A percentile compares a stretch with the other conserved stretches of the same genome.
Conservation (phyloP, 53 echinoderm and acorn worm genomes). For the Paracentrotus lividus region DNA sequence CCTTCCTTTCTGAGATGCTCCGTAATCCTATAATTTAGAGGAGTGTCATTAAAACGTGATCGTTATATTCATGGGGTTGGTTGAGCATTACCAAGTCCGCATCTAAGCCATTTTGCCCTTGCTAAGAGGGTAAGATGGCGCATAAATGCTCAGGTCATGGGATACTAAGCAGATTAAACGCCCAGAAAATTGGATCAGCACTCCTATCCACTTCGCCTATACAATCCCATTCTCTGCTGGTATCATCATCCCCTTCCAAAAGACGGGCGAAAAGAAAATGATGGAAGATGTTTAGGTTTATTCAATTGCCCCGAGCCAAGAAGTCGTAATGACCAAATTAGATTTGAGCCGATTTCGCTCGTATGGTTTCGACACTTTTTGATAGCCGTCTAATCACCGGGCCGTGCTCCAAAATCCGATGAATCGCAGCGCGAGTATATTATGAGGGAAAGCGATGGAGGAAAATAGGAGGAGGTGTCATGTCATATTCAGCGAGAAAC, state of each 20-base stretch:
- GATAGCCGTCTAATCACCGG: conserved; percentile 65
- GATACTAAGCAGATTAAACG: conserved; percentile 42
- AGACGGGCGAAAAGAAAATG: neutral
- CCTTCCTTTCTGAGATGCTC: neutral
- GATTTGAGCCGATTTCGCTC: conserved; percentile 60
- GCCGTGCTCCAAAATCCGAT: conserved; percentile 39
- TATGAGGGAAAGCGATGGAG: neutral
- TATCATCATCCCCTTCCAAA: conserved; percentile 20
- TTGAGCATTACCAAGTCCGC: neutral
- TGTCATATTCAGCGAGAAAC: conserved; percentile 24
- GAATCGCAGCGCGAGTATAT: conserved; percentile 6
- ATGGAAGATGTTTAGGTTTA: conserved; percentile 60
- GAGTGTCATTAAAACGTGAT: conserved; percentile 21
- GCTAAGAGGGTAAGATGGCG: conserved; percentile 18
- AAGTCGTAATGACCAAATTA: conserved; percentile 70
- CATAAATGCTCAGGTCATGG: conserved; percentile 46
- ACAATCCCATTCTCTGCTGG: conserved; percentile 20
- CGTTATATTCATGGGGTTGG: conserved; percentile 21
- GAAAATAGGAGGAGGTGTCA: neutral
- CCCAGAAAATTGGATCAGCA: conserved; percentile 44
- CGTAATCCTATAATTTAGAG: neutral
- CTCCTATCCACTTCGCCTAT: conserved; percentile 33
- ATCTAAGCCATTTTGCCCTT: conserved; percentile 2
- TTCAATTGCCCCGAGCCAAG: conserved; percentile 70
- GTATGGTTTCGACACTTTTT: conserved; percentile 66